Percentiles rank a stretch among this genome's conserved stretches.
Conservation (phyloP, 1,140 invertebrate species). For the Metaphire vulgaris region DNA sequence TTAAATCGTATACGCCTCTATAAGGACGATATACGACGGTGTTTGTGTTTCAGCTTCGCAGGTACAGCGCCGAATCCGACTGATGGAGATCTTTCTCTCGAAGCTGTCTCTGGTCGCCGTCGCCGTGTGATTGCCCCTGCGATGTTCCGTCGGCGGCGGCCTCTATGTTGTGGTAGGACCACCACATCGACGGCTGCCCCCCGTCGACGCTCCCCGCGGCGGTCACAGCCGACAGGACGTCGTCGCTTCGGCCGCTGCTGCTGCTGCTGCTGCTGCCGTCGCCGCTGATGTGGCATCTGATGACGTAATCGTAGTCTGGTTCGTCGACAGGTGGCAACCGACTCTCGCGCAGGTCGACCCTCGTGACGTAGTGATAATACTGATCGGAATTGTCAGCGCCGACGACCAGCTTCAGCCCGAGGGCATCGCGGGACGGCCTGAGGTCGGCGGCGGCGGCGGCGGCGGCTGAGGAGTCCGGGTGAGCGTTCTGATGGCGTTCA, state of each 20-base stretch:
- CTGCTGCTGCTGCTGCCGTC: not conserved
- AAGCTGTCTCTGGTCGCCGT: too few species aligned
- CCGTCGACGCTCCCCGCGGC: too few species aligned
- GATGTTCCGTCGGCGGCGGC: not conserved
- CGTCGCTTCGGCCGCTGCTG: not conserved
- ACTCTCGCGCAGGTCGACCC: not conserved
- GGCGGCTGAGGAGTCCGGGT: too few species aligned
- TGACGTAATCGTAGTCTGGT: not conserved
- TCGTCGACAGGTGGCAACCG: not conserved
- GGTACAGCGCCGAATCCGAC: not conserved
- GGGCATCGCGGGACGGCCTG: not conserved
- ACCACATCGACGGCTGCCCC: not conserved
- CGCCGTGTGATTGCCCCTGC: not conserved
- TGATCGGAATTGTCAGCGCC: not conserved
- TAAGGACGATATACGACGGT: too few species aligned
- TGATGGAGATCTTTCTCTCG: not conserved
- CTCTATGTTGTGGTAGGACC: not conserved
- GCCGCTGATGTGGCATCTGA: not conserved
- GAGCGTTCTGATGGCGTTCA: slow-evolving; percentile 47
- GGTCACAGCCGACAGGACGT: not conserved
- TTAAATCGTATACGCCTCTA: too few species aligned
- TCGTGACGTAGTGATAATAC: not conserved
- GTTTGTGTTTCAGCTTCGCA: not conserved
- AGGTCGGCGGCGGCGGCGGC: too few species aligned
- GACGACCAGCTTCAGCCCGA: not conserved